phyloP scores from a whole-genome alignment of 2,797 vertebrate genomes.

The Ispidina picta region DNA sequence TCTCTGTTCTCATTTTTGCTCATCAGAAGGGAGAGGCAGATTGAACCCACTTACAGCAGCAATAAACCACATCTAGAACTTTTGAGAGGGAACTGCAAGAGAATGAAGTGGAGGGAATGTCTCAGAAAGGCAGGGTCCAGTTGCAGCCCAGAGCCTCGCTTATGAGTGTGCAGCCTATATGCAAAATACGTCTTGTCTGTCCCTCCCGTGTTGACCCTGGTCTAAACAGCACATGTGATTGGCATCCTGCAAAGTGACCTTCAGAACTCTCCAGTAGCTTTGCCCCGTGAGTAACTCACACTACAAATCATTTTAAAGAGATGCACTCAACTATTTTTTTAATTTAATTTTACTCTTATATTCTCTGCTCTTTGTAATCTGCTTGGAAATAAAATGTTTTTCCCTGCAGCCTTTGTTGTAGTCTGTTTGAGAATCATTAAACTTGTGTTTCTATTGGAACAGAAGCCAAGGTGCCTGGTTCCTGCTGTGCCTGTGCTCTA shows the following conservation, averaged over 20 bases:
- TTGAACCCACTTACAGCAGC: slow-evolving; percentile 35
- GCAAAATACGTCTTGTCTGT: slow-evolving; percentile 62
- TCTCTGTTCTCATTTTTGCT: not conserved
- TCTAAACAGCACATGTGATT: slow-evolving; percentile 69
- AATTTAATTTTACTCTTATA: slow-evolving; percentile 76
- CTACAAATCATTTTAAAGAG: slow-evolving; percentile 73
- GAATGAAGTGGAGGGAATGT: slow-evolving; percentile 9
- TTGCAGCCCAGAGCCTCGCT: slow-evolving; percentile 60
- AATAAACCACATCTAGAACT: slow-evolving; percentile 35
- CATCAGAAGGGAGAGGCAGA: not conserved
- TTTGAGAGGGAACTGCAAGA: slow-evolving; percentile 4
- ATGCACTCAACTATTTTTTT: slow-evolving; percentile 75
- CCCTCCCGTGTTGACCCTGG: slow-evolving; percentile 55
- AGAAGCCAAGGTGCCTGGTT: not conserved
- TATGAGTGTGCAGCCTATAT: slow-evolving; percentile 68
- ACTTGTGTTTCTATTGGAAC: slow-evolving; percentile 24
- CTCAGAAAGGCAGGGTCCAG: slow-evolving; percentile 44
- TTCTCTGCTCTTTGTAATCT: slow-evolving; percentile 75
- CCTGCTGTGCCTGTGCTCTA: not conserved
- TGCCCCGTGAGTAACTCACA: slow-evolving; percentile 70
- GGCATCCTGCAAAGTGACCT: slow-evolving; percentile 71
- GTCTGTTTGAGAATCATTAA: slow-evolving; percentile 62
- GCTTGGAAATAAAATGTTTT: slow-evolving; percentile 76
- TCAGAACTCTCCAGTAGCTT: slow-evolving; percentile 72
- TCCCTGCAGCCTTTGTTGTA: slow-evolving; percentile 71